Evolutionary conservation across 2,113 vertebrate genomes (phyloP).

Genomic region (Carollia perspicillata): DNA sequence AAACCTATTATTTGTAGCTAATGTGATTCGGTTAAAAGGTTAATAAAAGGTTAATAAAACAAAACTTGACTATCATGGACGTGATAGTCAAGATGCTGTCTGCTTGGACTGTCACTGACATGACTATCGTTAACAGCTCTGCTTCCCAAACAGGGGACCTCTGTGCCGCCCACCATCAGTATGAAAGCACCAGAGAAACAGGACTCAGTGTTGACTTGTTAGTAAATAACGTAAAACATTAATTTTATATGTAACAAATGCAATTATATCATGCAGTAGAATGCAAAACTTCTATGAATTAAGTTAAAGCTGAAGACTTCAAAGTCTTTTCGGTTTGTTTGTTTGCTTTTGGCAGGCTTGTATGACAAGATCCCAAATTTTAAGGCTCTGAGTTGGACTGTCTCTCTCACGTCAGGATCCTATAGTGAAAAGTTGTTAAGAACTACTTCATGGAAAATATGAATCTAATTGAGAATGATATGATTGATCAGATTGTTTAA

Average conservation of each 20-base stretch:
- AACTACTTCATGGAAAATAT: background rate
- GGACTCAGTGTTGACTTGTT: background rate
- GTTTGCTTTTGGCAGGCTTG: background rate
- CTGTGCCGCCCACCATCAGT: accelerated
- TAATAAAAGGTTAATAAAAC: too few species aligned
- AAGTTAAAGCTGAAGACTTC: background rate
- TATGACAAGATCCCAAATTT: background rate
- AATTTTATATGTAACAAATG: conserved; percentile 9
- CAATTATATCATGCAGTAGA: background rate
- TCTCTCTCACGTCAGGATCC: background rate
- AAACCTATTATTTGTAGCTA: too few species aligned
- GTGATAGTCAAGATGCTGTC: too few species aligned
- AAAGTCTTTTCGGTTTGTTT: background rate
- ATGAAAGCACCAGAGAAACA: background rate
- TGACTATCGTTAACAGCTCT: background rate
- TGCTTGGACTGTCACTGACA: too few species aligned
- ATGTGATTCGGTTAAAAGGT: too few species aligned
- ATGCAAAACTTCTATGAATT: background rate
- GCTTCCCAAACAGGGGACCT: background rate
- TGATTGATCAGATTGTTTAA: background rate
- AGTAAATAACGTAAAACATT: background rate
- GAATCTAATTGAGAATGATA: background rate
- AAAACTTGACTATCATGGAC: background rate
- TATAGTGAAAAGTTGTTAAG: background rate
- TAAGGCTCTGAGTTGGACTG: background rate